A percentile compares a stretch with the other conserved stretches of the same genome.
Conservation (phyloP, 2,797 vertebrate genomes). For the Chaenodraco wilsoni region DNA sequence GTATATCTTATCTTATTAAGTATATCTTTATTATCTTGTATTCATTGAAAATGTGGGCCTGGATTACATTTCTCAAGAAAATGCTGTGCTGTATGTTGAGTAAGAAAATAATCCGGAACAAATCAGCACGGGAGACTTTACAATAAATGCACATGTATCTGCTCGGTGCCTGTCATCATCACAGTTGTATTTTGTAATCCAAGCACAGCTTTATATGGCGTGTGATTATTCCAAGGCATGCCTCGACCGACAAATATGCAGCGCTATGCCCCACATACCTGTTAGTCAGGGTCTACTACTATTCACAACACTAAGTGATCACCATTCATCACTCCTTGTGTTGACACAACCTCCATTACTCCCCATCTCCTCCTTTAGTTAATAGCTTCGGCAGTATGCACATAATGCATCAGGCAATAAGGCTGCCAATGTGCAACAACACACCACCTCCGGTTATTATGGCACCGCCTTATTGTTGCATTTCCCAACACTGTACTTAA, state of each 20-base stretch:
- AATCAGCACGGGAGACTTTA: neutral
- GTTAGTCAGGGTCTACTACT: slow-evolving; percentile 50
- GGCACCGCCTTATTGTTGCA: slow-evolving; percentile 45
- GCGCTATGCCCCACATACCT: slow-evolving; percentile 14
- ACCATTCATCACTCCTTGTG: slow-evolving; percentile 63
- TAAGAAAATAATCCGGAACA: neutral
- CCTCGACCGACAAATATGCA: slow-evolving; percentile 42
- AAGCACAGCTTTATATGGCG: neutral
- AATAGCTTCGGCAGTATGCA: slow-evolving; percentile 65
- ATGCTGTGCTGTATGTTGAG: neutral
- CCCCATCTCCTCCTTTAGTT: slow-evolving; percentile 47
- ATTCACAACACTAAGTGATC: slow-evolving; percentile 49
- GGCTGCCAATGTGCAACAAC: slow-evolving; percentile 66
- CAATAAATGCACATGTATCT: neutral
- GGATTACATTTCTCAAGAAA: too few species aligned
- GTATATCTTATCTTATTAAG: too few species aligned
- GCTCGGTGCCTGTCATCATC: neutral
- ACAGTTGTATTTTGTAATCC: neutral
- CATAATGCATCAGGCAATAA: slow-evolving; percentile 58
- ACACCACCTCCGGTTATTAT: slow-evolving; percentile 65
- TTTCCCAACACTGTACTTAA: slow-evolving; percentile 46
- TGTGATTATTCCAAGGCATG: slow-evolving; percentile 64
- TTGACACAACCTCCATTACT: slow-evolving; percentile 59
- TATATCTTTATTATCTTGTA: too few species aligned
- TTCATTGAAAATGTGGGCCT: neutral